Conservation (phyloP, 1,140 invertebrate species). For the Eufriesea mexicana region DNA sequence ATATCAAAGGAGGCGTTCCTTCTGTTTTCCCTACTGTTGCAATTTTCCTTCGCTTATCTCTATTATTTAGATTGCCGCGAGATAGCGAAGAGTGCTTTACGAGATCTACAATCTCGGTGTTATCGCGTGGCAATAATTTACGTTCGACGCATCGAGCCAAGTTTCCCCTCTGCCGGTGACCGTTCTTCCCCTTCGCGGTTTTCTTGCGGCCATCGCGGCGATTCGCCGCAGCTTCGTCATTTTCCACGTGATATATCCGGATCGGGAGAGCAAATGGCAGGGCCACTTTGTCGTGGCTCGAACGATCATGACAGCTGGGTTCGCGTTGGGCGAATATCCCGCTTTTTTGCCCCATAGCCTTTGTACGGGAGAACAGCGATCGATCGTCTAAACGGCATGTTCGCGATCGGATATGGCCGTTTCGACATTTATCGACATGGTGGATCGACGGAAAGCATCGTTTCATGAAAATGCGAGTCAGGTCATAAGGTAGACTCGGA, state of each 20-base stretch:
- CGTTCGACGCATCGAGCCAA: not conserved
- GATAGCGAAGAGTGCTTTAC: not conserved
- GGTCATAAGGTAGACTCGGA: constrained; percentile 40
- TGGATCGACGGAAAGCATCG: constrained; percentile 3
- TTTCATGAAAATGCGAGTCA: constrained; percentile 51
- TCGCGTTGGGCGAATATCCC: constrained; percentile 27
- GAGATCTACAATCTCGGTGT: not conserved
- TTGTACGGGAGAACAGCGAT: constrained; percentile 3
- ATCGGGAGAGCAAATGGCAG: constrained; percentile 6
- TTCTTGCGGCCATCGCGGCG: not conserved
- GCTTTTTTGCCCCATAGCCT: constrained; percentile 5
- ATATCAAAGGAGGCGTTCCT: constrained; percentile 5
- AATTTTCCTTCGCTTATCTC: not conserved
- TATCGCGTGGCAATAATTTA: constrained; percentile 27
- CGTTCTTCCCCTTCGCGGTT: not conserved
- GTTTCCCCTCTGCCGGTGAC: not conserved
- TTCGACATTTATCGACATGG: constrained; percentile 16
- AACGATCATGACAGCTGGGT: not conserved
- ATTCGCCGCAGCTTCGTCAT: constrained; percentile 18
- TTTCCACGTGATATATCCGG: constrained; percentile 30
- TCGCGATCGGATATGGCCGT: constrained; percentile 40
- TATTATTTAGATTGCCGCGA: constrained; percentile 12
- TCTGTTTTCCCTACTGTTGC: not conserved
- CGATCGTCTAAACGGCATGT: constrained; percentile 42
- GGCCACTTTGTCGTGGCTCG: constrained; percentile 26